Percentiles rank a stretch among this genome's conserved stretches.
These are phyloP conservation scores for Crotophaga sulcirostris DNA, from an alignment of 2,113 vertebrate species.

Conservation along the genomic window DNA sequence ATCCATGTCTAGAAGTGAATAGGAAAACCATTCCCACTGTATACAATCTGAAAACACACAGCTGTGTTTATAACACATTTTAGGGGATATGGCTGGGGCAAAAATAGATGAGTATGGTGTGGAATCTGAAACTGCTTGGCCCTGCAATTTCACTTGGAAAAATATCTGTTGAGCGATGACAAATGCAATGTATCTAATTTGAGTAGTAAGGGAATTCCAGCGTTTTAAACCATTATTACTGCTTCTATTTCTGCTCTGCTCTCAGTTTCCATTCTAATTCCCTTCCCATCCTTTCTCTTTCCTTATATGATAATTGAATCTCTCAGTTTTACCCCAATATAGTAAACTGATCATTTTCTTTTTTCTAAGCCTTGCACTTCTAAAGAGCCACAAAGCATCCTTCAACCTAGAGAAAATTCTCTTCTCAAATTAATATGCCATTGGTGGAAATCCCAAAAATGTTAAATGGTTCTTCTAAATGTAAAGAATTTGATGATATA, in stretches of 20 bases:
- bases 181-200: background rate
- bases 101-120: rapidly evolving
- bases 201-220: background rate
- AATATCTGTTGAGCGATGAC: background rate
- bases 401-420: background rate
- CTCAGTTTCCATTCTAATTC: no score
- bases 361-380: background rate
- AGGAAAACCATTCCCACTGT: background rate
- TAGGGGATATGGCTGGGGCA: rapidly evolving
- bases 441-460: background rate
- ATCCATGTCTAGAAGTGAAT: background rate
- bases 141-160: background rate
- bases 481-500: background rate
- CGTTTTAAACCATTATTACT: background rate
- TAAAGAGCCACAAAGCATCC: background rate
- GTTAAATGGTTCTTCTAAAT: background rate
- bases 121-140: background rate
- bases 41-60: background rate
- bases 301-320: background rate
- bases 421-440: background rate
- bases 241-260: no score
- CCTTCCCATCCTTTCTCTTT: no score
- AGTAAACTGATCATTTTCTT: background rate
- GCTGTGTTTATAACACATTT: background rate
- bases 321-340: background rate